A percentile compares a stretch with the other conserved stretches of the same genome.
Conservation (phyloP, 2,797 vertebrate species). For the Macropodus opercularis region DNA sequence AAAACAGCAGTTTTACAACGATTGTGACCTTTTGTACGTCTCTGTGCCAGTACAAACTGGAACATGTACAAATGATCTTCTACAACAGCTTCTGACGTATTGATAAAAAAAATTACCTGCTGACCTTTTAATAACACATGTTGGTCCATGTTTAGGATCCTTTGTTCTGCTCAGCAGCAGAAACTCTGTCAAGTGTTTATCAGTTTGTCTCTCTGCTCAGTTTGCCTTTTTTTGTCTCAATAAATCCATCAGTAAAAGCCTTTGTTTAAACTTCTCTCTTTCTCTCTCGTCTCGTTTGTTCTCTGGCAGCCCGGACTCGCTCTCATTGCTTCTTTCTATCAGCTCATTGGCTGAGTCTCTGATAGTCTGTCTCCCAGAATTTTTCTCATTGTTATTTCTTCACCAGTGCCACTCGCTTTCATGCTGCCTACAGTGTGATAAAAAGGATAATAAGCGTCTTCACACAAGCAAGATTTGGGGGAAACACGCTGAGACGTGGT, state of each 20-base stretch:
- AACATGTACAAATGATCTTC: not conserved
- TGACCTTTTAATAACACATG: constrained; percentile 18
- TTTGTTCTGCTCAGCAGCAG: not conserved
- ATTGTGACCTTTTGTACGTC: not conserved
- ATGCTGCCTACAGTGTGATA: not conserved
- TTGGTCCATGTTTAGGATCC: constrained; percentile 4
- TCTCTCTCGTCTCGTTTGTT: constrained; percentile 47
- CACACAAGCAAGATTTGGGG: not conserved
- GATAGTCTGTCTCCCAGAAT: constrained; percentile 49
- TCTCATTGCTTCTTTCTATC: constrained; percentile 46
- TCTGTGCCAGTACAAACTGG: not conserved
- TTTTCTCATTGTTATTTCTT: constrained; percentile 49
- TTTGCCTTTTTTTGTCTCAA: constrained; percentile 24
- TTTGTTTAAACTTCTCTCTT: constrained; percentile 47
- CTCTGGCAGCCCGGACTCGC: constrained; percentile 26
- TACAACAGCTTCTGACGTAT: not conserved
- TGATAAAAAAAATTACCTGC: constrained; percentile 6
- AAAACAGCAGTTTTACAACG: not conserved
- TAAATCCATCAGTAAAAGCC: constrained; percentile 40
- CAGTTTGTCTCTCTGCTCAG: constrained; percentile 26
- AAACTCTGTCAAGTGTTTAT: constrained; percentile 25
- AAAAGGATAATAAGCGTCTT: not conserved
- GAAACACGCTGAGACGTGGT: constrained; percentile 2
- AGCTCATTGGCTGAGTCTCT: constrained; percentile 48
- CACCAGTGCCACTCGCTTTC: constrained; percentile 12